Percentiles rank a stretch among this genome's conserved stretches.
Conservation (phyloP, 2,888 invertebrate genomes). For the Drosophila merina region DNA sequence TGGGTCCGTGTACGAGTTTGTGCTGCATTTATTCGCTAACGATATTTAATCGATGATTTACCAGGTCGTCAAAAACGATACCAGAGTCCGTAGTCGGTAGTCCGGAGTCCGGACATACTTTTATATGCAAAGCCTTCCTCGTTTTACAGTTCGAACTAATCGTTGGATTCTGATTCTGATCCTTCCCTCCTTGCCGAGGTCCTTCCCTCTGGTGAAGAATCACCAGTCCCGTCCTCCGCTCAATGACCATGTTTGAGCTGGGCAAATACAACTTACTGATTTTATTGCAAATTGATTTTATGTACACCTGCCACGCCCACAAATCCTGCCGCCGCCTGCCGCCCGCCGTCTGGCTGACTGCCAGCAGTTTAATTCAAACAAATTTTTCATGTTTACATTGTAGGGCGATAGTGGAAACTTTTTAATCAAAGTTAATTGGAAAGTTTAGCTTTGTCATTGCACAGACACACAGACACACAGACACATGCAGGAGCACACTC, state of each 20-base stretch:
- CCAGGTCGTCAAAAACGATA: slow-evolving; percentile 5
- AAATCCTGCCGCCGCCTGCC: slow-evolving; percentile 4
- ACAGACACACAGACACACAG: slow-evolving; percentile 58
- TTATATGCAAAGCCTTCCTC: background rate
- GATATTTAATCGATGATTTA: slow-evolving; percentile 63
- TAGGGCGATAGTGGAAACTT: slow-evolving; percentile 77
- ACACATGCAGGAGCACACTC: slow-evolving; percentile 22
- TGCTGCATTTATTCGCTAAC: slow-evolving; percentile 59
- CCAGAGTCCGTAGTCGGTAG: background rate
- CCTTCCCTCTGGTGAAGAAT: background rate
- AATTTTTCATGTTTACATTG: slow-evolving; percentile 79
- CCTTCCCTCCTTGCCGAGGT: background rate
- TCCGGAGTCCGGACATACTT: background rate
- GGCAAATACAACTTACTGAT: slow-evolving; percentile 76
- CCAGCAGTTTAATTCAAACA: slow-evolving; percentile 71
- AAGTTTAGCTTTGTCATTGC: slow-evolving; percentile 80
- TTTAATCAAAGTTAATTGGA: slow-evolving; percentile 80
- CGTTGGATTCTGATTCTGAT: slow-evolving; percentile 3
- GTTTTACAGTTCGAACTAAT: slow-evolving; percentile 15
- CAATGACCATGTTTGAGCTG: slow-evolving; percentile 58
- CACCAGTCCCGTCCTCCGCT: background rate
- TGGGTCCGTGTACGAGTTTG: slow-evolving; percentile 15
- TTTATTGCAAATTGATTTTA: slow-evolving; percentile 80
- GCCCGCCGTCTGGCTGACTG: slow-evolving; percentile 16
- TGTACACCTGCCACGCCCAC: slow-evolving; percentile 62